Base-by-base conservation (phyloP, 2,888 invertebrate species). In the Syritta pipiens region DNA sequence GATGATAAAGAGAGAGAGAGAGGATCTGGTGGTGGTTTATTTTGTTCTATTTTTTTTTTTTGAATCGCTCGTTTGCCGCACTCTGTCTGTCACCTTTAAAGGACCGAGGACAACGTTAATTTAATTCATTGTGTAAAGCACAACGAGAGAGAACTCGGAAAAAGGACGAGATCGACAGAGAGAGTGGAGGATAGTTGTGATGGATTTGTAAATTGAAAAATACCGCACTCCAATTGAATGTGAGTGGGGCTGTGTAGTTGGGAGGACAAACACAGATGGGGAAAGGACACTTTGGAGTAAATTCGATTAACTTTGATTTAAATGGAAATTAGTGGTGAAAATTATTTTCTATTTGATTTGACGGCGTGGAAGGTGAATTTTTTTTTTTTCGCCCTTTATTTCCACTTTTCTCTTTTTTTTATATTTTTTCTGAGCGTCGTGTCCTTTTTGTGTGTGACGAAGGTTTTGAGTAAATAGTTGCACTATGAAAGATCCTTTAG, bases 151-250 rank as follows among this genome's bases (percentile, higher is more conserved):
- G n/a, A 30, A 51, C 44, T 17, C 32, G 19, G 24, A 40, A 30
- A 10, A 49, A 65, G 42, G 35, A 20, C 30, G 22, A 71, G 12
- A 0, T 4, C 1, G 3, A 17, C 14, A 14, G 37, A 17, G 0
- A 12, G 20, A 19, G 12, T 9, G 12, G 20, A 9, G 7, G 12
- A 17, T 63, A 60, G 53, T 53, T 32, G 44, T 14, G 48, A 53
- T 53, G 71, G 37, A 77, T 44, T 71, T 65, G 57, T 59, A 69
- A 71, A 71, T 71, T 76, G 71, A 69, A 71, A 76, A 59, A 69
- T 49, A 37, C 46, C 32, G 62, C 48, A 62, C 62, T 68, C 42
- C 42, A 55, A 68, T 68, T 55, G 62, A 68, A 42, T 55, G 60
- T 20, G 28, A 37, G 37, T 14, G 17, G 37, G 17, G 12, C 7